Evolutionary conservation across 64 coral and sea anemone species (phyloP), one percentile per base, ranked within the genome.

Genomic region (Stylophora pistillata): DNA sequence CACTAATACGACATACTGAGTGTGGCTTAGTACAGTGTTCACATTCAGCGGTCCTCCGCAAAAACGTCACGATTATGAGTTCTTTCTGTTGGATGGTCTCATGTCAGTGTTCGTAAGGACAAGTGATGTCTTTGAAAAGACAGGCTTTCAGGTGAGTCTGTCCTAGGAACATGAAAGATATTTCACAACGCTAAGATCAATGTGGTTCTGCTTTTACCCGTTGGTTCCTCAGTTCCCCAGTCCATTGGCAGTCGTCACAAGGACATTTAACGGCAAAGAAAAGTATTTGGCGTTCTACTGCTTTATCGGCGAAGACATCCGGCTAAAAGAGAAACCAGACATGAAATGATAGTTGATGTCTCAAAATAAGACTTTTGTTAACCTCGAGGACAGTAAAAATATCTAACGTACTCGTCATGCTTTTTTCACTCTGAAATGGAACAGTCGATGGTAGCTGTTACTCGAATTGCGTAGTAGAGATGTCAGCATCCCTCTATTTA

Each of bases 111-210:
- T 78, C 47, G 25, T 78, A 26, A 23, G 75, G 2, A 21, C 75
- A 78, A 23, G 47, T 56, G 56, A 78, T 23, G 15, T 10, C n/a
- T 56, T 55, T 53, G 15, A 78, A 78, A 25, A n/a, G 20, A 20
- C 75, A 78, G 2, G 75, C 55, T 27, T 21, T 9, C 75, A 78
- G 14, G 75, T 78, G 75, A 13, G 9, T 78, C 75, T 78, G 75
- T 56, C 28, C 13, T 3, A 73, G 21, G 25, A 25, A 68, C 23
- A 11, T 59, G 12, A 13, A 59, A 59, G 2, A 59, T 41, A 41
- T 41, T 6, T 41, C 37, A 32, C 14, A 5, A 2, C 30, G n/a
- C 13, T 32, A 26, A 25, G n/a, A 28, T 12, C 13, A 28, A 15
- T n/a, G 14, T 32, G 30, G 14, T 13, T 73, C 13, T 6, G 15